Evolutionary conservation across 2,113 vertebrate genomes (phyloP).

Genomic region (Alaudala cheleensis): DNA sequence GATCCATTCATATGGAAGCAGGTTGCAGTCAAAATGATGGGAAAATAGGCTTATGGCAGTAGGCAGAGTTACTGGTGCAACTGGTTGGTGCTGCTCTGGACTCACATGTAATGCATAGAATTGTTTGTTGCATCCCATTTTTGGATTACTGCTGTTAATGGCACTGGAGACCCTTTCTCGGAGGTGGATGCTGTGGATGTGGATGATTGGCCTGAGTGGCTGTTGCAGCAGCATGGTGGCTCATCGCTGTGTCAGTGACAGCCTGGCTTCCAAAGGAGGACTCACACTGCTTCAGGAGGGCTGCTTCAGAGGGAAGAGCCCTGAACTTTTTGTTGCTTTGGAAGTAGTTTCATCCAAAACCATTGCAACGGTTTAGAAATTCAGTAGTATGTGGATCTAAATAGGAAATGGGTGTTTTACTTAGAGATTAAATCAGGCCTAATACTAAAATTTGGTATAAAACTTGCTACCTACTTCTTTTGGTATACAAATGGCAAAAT

Average conservation of each 20-base stretch:
- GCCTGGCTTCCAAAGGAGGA: not conserved
- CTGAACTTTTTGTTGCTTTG: not conserved
- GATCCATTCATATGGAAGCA: not conserved
- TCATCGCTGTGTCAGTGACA: not conserved
- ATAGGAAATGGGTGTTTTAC: not conserved
- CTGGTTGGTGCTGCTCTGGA: not conserved
- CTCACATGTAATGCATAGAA: rapidly evolving
- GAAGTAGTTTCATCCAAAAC: not conserved
- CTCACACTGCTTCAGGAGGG: too few species aligned
- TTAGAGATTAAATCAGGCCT: not conserved
- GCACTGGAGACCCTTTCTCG: not conserved
- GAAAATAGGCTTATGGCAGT: not conserved
- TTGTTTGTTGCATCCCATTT: not conserved
- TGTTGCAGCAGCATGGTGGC: not conserved
- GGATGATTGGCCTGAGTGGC: not conserved
- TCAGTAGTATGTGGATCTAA: not conserved
- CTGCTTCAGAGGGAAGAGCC: not conserved
- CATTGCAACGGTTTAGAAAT: not conserved
- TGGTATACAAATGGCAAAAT: not conserved
- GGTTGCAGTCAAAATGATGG: not conserved
- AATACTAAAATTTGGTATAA: not conserved
- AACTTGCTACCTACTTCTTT: not conserved
- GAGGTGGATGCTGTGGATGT: not conserved
- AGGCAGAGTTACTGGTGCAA: not conserved
- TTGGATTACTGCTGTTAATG: not conserved